Percentiles rank a stretch among this genome's conserved stretches.
Conservation (phyloP, 53 echinoderm and acorn worm genomes). For the Echinarachnius parma region DNA sequence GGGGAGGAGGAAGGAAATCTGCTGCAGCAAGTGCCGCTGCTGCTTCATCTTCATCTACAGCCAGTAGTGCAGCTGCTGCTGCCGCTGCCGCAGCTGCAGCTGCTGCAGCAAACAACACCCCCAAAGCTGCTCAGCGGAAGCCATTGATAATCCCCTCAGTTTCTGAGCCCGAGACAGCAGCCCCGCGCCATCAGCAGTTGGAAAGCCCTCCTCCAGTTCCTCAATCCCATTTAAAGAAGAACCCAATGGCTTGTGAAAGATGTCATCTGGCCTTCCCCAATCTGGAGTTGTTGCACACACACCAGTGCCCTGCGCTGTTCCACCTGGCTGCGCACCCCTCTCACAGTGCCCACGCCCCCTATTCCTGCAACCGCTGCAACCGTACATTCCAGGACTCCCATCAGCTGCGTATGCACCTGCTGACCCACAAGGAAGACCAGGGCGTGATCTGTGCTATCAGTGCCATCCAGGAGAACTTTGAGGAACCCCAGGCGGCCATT, state of each 20-base stretch:
- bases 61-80: conserved; percentile 7
- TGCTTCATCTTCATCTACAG: conserved; percentile 7
- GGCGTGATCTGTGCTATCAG: conserved; percentile 41
- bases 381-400: conserved; percentile 47
- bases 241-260: conserved; percentile 26
- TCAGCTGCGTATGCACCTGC: conserved; percentile 37
- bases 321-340: conserved; percentile 24
- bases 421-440: conserved; percentile 38
- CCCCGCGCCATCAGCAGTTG: neutral
- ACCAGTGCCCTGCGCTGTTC: conserved; percentile 37
- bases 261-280: conserved; percentile 38
- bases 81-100: conserved; percentile 18
- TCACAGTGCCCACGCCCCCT: conserved; percentile 9
- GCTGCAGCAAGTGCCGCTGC: neutral
- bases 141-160: conserved; percentile 14
- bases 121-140: conserved; percentile 19
- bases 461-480: conserved; percentile 47
- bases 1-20: conserved; percentile 14
- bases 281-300: conserved; percentile 31
- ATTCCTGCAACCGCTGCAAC: conserved; percentile 24
- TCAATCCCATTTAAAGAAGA: conserved; percentile 19
- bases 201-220: conserved; percentile 17
- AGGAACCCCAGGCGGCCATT: conserved; percentile 32
- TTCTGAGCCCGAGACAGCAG: conserved; percentile 4
- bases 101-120: neutral